Conservation (phyloP, 2,797 vertebrate genomes). For the Micropoecilia bifurca region DNA sequence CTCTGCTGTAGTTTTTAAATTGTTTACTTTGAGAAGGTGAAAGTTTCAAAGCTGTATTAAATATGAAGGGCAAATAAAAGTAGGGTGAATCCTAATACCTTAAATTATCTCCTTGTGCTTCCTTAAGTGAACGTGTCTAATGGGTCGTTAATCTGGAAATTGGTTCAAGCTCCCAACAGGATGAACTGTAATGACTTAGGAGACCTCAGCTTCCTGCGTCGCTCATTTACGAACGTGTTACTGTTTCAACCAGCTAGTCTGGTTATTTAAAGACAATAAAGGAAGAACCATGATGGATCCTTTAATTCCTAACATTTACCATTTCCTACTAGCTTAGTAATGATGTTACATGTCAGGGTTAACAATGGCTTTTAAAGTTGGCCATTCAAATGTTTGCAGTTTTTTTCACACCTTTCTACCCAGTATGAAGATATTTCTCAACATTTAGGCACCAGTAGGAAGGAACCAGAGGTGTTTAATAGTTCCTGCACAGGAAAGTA, state of each 20-base stretch:
- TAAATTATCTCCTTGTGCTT: not conserved
- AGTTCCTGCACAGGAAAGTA: not conserved
- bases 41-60: not conserved
- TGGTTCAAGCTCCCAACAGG: not conserved
- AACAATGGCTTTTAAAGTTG: not conserved
- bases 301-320: not conserved
- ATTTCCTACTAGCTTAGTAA: not conserved
- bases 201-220: not conserved
- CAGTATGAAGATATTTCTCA: not conserved
- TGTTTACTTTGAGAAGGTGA: not conserved
- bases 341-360: not conserved
- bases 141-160: constrained; percentile 2
- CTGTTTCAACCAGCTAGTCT: not conserved
- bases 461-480: not conserved
- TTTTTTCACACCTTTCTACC: not conserved
- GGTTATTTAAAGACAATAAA: not conserved
- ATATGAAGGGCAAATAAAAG: not conserved
- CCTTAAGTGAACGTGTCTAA: not conserved
- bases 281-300: not conserved
- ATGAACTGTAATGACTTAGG: not conserved
- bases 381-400: not conserved
- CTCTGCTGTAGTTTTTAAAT: not conserved
- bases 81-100: not conserved
- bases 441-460: not conserved
- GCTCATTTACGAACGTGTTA: not conserved